Evolutionary conservation across 1,140 invertebrate genomes (phyloP).

Genomic region (Thalassaphorura encarpata): DNA sequence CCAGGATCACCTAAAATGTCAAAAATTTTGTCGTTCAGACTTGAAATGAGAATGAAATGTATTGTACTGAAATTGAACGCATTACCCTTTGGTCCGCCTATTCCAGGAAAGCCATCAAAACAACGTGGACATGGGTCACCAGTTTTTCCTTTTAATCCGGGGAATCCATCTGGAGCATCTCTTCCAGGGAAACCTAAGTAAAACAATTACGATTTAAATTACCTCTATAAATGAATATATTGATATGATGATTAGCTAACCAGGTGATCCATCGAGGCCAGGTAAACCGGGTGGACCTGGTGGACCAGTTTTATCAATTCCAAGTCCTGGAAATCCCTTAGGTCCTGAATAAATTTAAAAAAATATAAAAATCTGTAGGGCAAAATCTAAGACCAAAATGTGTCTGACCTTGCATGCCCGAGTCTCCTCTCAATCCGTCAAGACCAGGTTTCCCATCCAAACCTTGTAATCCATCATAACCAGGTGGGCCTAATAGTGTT

Average conservation of each 20-base stretch:
- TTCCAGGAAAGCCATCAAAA: conserved; percentile 26
- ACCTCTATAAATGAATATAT: no score
- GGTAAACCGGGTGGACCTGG: conserved; percentile 11
- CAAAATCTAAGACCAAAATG: background rate
- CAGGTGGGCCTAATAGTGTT: conserved; percentile 21
- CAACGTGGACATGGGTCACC: conserved; percentile 23
- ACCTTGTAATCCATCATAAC: conserved; percentile 18
- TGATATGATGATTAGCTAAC: no score
- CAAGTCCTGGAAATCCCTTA: conserved; percentile 12
- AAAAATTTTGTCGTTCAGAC: background rate
- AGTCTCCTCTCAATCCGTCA: no score
- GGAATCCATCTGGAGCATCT: conserved; percentile 5
- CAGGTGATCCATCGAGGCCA: no score
- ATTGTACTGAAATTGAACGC: no score
- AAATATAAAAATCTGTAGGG: background rate
- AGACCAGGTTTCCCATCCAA: conserved; percentile 17
- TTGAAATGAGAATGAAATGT: background rate
- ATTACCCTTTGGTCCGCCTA: conserved; percentile 14
- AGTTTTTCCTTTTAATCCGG: conserved; percentile 1
- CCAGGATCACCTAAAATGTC: conserved; percentile 1
- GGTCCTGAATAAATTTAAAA: conserved; percentile 1
- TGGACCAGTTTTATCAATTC: conserved; percentile 12
- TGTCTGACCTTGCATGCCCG: conserved; percentile 13
- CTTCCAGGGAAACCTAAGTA: conserved; percentile 9
- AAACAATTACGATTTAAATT: no score